Evolutionary conservation across 2,113 vertebrate species (phyloP).

Genomic region (Pelmatolapia mariae): DNA sequence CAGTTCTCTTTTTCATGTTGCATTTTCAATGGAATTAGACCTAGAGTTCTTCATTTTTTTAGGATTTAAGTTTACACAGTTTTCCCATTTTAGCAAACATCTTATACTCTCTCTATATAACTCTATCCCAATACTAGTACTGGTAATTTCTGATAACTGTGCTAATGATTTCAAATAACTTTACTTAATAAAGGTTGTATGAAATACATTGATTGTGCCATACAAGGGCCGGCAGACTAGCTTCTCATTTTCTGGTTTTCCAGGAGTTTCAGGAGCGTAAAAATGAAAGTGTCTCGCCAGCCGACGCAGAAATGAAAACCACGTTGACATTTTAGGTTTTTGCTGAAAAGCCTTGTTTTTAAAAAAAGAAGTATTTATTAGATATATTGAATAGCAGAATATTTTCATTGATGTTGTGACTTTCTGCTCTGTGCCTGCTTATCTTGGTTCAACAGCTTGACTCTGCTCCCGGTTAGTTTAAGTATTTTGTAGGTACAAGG

Average conservation of each 20-base stretch:
- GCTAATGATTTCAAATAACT: not conserved
- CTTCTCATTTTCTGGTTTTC: not conserved
- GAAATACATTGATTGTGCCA: not conserved
- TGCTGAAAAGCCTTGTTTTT: not conserved
- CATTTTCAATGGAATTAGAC: not conserved
- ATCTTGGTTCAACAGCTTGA: not conserved
- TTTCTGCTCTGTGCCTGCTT: not conserved
- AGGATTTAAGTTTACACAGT: not conserved
- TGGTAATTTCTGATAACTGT: not conserved
- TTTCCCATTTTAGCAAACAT: not conserved
- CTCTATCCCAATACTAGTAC: not conserved
- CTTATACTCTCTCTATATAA: not conserved
- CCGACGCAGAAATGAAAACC: not conserved
- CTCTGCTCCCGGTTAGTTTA: not conserved
- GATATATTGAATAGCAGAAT: not conserved
- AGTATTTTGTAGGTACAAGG: not conserved
- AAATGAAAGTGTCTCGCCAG: not conserved
- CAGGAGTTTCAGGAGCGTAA: not conserved
- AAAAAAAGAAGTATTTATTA: not conserved
- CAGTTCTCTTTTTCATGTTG: not conserved
- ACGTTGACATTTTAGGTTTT: not conserved
- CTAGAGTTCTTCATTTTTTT: not conserved
- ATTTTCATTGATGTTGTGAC: not conserved
- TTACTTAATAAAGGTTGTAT: not conserved
- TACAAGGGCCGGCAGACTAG: not conserved